These are phyloP conservation scores for Sebastes hubbsi DNA, from an alignment of 2,797 vertebrate genomes.

Conservation along the genomic window DNA sequence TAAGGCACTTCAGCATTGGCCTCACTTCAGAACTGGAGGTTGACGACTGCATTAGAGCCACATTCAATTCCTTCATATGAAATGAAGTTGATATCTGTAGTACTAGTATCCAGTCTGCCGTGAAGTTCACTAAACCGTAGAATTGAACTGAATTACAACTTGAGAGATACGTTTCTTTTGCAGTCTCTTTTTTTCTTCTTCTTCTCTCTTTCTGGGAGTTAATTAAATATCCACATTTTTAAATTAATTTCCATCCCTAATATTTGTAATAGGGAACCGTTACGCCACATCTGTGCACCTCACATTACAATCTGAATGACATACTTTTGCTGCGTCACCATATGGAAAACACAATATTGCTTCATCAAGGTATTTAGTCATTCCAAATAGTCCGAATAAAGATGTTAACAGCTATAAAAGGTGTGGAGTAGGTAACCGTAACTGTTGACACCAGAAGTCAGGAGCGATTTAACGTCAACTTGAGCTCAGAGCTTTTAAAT, in stretches of 20 bases:
- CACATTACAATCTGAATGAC: background rate
- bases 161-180: background rate
- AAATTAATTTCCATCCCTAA: background rate
- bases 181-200: background rate
- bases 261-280: background rate
- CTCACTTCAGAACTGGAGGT: no score
- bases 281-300: background rate
- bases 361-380: background rate
- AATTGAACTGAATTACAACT: background rate
- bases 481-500: conserved; percentile 13
- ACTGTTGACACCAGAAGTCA: conserved; percentile 5
- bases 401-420: background rate
- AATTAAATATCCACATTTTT: background rate
- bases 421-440: background rate
- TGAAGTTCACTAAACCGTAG: background rate
- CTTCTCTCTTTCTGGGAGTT: background rate
- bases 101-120: background rate
- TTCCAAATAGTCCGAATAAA: no score
- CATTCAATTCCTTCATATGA: background rate
- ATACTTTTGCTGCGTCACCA: background rate
- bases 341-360: background rate
- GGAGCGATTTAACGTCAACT: background rate
- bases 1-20: no score
- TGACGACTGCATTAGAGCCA: background rate
- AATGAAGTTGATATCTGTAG: background rate